Conservation (phyloP, 2,797 vertebrate species). For the Sternotherus odoratus region DNA sequence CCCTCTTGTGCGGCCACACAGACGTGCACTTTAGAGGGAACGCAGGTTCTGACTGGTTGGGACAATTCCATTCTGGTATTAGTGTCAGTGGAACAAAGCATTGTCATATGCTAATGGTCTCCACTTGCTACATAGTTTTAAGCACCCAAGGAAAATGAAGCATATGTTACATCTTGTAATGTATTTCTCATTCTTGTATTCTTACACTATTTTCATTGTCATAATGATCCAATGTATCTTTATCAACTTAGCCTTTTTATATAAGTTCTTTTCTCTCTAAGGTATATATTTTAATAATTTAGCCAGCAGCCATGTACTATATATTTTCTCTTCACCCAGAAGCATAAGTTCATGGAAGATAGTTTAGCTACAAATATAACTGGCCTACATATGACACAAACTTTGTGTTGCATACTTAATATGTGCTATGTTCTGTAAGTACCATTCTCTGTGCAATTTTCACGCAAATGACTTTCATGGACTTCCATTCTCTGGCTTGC, state of each 20-base stretch:
- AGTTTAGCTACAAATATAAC: conserved; percentile 46
- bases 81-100: conserved; percentile 60
- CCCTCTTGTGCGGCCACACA: too few relatives aligned
- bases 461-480: not conserved
- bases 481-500: not conserved
- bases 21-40: too few relatives aligned
- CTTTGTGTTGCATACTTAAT: not conserved
- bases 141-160: conserved; percentile 78
- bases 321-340: conserved; percentile 71
- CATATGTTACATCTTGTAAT: conserved; percentile 79
- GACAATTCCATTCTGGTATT: conserved; percentile 71
- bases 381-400: conserved; percentile 68
- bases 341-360: conserved; percentile 43
- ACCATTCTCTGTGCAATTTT: not conserved
- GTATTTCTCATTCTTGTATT: conserved; percentile 71
- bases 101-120: conserved; percentile 61
- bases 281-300: conserved; percentile 73
- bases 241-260: conserved; percentile 72
- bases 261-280: conserved; percentile 71
- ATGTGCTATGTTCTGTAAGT: conserved; percentile 2
- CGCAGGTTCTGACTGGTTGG: conserved; percentile 5
- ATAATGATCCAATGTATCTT: conserved; percentile 68
- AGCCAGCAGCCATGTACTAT: conserved; percentile 68
- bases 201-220: conserved; percentile 78
- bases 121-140: conserved; percentile 72